A percentile compares a stretch with the other conserved stretches of the same genome.
phyloP scores from a whole-genome alignment of 1,140 invertebrate species.

The Euglossa dilemma region DNA sequence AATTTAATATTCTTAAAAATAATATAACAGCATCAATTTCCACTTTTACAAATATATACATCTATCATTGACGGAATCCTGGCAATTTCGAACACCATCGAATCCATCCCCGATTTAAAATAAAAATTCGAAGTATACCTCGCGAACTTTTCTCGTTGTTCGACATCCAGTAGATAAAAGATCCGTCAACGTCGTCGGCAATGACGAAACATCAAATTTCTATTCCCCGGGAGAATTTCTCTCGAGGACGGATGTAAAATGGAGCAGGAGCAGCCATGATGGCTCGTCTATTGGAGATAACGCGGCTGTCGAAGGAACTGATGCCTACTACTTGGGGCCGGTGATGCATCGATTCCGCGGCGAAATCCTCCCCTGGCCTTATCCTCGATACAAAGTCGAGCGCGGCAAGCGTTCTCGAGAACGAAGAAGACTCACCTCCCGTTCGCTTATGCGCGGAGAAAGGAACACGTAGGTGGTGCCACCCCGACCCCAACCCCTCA shows the following conservation, averaged over 20 bases:
- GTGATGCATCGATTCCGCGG: constrained; percentile 56
- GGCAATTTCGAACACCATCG: too few relatives aligned
- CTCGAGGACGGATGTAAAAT: neutral
- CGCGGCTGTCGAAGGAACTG: constrained; percentile 60
- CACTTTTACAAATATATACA: too few relatives aligned
- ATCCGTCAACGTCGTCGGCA: too few relatives aligned
- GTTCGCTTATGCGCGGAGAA: constrained; percentile 37
- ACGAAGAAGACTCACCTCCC: constrained; percentile 22
- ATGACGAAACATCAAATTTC: neutral
- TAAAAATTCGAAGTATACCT: too few relatives aligned
- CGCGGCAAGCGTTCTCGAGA: constrained; percentile 23
- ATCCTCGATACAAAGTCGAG: constrained; percentile 35
- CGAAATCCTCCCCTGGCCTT: constrained; percentile 42
- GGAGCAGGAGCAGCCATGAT: constrained; percentile 56
- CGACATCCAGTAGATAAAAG: too few relatives aligned
- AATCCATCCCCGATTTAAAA: too few relatives aligned
- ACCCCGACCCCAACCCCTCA: constrained; percentile 62
- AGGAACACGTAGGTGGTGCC: constrained; percentile 34
- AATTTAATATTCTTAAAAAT: too few relatives aligned
- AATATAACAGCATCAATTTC: too few relatives aligned
- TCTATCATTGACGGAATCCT: too few relatives aligned
- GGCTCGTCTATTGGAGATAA: constrained; percentile 71
- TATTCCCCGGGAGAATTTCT: neutral
- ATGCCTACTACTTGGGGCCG: constrained; percentile 58
- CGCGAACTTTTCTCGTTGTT: too few relatives aligned